Evolutionary conservation across 2,888 invertebrate species (phyloP), one percentile per base, ranked within the genome.

Genomic region (Leptarthrus brevirostris): DNA sequence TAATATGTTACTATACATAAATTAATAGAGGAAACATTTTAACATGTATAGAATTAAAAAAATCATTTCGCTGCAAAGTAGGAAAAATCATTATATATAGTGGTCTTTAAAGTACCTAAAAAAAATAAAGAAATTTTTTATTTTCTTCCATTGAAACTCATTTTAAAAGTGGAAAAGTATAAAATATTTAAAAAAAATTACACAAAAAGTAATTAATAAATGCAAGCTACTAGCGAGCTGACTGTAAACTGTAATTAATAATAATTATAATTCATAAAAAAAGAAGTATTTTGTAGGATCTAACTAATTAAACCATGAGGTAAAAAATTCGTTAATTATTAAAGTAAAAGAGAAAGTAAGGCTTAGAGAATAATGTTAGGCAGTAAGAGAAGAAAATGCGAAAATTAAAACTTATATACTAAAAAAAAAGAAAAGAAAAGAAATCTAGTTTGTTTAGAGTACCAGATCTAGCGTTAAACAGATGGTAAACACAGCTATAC

Each of bases 181-280:
- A 44, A 44, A 44, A 12, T 44, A 16, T 14, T 12, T 12, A 61
- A 61, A 36, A 61, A n/a, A n/a, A n/a, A n/a, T n/a, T n/a, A n/a
- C n/a, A n/a, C n/a, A n/a, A n/a, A n/a, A n/a, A n/a, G n/a, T n/a
- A n/a, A n/a, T n/a, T n/a, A n/a, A n/a, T n/a, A n/a, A n/a, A n/a
- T n/a, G n/a, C n/a, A n/a, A n/a, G n/a, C n/a, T n/a, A n/a, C n/a
- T n/a, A n/a, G n/a, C n/a, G n/a, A n/a, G n/a, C 40, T 61, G 61
- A 36, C 36, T 61, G 47, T 66, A 66, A 66, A 66, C 66, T 47
- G 47, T 66, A 66, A 66, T 66, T 66, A 66, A 22, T 53, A 20
- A 44, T 64, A 64, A 64, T n/a, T n/a, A n/a, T n/a, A 20, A 64
- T 61, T 34, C 36, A 61, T 24, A 66, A 66, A 47, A 49, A n/a